A percentile compares a stretch with the other conserved stretches of the same genome.
Evolutionary conservation across 2,888 invertebrate species (phyloP).

Genomic region (Drosophila buzzatii): DNA sequence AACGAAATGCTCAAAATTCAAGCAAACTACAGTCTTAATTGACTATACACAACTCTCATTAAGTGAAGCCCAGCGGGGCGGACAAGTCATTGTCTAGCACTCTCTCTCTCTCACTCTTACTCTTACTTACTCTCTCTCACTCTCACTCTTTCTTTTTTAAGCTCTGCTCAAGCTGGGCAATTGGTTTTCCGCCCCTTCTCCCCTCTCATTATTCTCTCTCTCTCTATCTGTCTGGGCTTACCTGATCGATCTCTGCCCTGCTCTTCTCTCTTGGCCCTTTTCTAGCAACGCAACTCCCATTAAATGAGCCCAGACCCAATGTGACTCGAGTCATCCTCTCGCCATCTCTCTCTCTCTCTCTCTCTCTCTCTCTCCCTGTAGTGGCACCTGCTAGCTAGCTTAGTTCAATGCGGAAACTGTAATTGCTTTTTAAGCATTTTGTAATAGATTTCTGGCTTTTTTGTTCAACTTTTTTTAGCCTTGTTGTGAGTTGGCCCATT

Average conservation of each 20-base stretch:
- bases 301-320: neutral
- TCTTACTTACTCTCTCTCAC: neutral
- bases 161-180: neutral
- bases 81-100: conserved; percentile 2
- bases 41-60: conserved; percentile 30
- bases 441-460: conserved; percentile 68
- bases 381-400: conserved; percentile 29
- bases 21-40: neutral
- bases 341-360: neutral
- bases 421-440: conserved; percentile 69
- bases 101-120: neutral
- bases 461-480: neutral
- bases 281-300: neutral
- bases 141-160: neutral
- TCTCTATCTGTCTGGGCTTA: no score
- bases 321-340: neutral
- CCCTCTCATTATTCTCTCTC: neutral
- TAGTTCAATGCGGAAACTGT: conserved; percentile 72
- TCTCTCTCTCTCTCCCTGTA: neutral
- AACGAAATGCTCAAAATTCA: conserved; percentile 52
- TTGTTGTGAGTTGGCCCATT: conserved; percentile 12
- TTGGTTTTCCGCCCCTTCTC: neutral
- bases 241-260: neutral
- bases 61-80: conserved; percentile 12
- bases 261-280: neutral